Percentiles rank a stretch among this genome's conserved stretches.
Conservation (phyloP, 2,797 vertebrate species). For the Acrossocheilus wenchowensis region DNA sequence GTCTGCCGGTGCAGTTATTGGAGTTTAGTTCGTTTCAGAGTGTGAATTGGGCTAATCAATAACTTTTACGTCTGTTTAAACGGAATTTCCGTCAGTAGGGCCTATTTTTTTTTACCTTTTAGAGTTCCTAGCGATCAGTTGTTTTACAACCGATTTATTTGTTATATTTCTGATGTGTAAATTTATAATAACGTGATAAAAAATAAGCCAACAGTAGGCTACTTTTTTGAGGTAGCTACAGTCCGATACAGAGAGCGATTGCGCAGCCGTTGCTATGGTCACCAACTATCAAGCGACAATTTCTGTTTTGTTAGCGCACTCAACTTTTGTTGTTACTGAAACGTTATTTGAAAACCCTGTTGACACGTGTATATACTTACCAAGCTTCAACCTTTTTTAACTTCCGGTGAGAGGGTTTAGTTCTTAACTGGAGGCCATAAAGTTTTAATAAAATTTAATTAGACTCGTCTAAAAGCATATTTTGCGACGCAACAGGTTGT, state of each 20-base stretch:
- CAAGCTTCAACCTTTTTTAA: not conserved
- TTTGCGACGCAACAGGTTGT: not conserved
- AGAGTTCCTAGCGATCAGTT: too few species aligned
- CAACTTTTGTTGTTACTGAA: not conserved
- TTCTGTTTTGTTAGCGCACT: not conserved
- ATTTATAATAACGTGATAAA: not conserved
- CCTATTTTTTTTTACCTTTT: not conserved
- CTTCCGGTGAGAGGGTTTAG: not conserved
- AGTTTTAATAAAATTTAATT: not conserved
- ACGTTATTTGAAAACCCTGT: not conserved
- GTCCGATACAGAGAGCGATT: not conserved
- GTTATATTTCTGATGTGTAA: not conserved
- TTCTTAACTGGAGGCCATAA: not conserved
- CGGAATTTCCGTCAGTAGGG: not conserved
- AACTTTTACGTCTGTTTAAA: not conserved
- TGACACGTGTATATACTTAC: not conserved
- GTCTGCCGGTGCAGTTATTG: not conserved
- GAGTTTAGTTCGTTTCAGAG: not conserved
- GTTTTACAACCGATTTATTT: not conserved
- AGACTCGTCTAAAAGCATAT: not conserved
- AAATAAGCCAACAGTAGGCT: not conserved
- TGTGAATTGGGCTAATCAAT: not conserved
- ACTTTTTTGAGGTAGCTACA: not conserved
- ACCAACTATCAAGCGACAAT: not conserved
- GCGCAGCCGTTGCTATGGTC: conserved; percentile 9